These are phyloP conservation scores for Syngnathus rostellatus DNA, from an alignment of 2,797 vertebrate species.

Conservation along the genomic window DNA sequence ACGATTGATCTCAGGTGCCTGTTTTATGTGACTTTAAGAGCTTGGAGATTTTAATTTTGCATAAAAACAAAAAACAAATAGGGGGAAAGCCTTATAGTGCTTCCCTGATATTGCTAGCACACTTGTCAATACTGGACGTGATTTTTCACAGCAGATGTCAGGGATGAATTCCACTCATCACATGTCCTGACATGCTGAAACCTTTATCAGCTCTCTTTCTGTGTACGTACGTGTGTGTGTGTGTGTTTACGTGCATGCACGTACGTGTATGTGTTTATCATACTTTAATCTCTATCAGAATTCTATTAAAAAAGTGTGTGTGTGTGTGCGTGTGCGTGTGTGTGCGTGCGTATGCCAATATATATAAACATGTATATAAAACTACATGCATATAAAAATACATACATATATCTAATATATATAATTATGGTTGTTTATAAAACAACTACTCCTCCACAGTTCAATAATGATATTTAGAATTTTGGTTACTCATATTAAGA, in stretches of 20 bases:
- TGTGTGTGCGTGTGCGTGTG: no score
- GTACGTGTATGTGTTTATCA: slow-evolving; percentile 8
- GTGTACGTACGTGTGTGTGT: slow-evolving; percentile 13
- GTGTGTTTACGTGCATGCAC: slow-evolving; percentile 9
- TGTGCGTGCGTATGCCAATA: background rate
- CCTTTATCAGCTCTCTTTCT: background rate
- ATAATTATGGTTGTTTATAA: background rate
- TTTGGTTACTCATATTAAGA: background rate
- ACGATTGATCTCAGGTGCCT: background rate
- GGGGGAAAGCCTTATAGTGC: slow-evolving; percentile 23
- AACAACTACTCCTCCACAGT: no score
- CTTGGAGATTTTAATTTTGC: slow-evolving; percentile 8
- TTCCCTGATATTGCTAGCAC: slow-evolving; percentile 33
- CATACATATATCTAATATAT: background rate
- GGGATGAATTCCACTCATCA: slow-evolving; percentile 35
- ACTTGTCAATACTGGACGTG: slow-evolving; percentile 29
- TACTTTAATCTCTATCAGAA: slow-evolving; percentile 7
- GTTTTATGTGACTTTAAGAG: slow-evolving; percentile 19
- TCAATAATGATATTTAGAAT: no score
- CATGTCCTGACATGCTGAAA: slow-evolving; percentile 14
- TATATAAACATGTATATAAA: background rate
- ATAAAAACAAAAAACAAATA: slow-evolving; percentile 15
- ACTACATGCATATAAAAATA: background rate
- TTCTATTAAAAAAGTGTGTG: background rate
- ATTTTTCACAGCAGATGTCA: slow-evolving; percentile 46